A percentile compares a stretch with the other conserved stretches of the same genome.
Conservation (phyloP, 1,140 invertebrate genomes). For the Dermatophagoides farinae region DNA sequence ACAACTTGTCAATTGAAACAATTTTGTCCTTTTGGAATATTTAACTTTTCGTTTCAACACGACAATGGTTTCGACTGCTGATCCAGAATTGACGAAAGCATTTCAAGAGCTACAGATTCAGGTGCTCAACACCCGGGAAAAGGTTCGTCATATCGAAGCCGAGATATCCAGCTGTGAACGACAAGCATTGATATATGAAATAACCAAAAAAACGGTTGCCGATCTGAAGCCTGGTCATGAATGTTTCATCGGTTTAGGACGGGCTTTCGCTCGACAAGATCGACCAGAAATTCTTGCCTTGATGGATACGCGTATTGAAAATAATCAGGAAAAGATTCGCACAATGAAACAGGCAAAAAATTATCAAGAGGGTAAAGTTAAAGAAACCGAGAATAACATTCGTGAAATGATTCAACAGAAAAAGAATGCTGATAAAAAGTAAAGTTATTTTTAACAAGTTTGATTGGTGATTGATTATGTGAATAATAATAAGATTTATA, state of each 20-base stretch:
- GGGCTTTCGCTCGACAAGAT: constrained; percentile 12
- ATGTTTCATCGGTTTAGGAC: constrained; percentile 10
- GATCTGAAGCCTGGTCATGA: neutral
- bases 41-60: neutral
- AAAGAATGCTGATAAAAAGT: neutral
- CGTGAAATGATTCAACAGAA: constrained; percentile 12
- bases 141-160: constrained; percentile 10
- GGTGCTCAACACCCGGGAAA: constrained; percentile 10
- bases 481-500: no score
- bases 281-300: neutral
- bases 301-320: neutral
- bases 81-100: constrained; percentile 12
- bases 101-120: constrained; percentile 13
- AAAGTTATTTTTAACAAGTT: no score
- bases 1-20: no score
- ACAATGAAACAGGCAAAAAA: constrained; percentile 2
- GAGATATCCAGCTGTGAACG: neutral
- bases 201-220: constrained; percentile 1
- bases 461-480: no score
- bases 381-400: constrained; percentile 14
- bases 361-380: neutral
- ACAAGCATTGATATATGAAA: neutral
- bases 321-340: constrained; percentile 1
- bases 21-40: no score
- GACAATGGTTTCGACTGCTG: neutral